Evolutionary conservation across 2,888 invertebrate species (phyloP).

Genomic region (Melitaea athalia): DNA sequence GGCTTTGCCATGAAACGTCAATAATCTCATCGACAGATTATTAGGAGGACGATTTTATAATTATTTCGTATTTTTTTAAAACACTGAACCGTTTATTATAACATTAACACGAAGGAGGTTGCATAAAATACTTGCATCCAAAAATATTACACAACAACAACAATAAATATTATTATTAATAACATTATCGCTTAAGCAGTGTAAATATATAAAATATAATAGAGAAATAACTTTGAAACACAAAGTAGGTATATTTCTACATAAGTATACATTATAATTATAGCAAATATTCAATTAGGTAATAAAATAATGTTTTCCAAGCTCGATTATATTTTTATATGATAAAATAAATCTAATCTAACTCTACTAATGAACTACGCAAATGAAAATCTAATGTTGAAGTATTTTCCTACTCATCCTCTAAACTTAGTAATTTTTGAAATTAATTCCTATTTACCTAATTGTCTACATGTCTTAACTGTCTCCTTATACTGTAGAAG

Average conservation of each 20-base stretch:
- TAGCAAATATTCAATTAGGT: slow-evolving; percentile 75
- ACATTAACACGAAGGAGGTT: slow-evolving; percentile 69
- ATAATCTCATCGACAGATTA: slow-evolving; percentile 48
- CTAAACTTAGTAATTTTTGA: slow-evolving; percentile 78
- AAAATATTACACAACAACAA: slow-evolving; percentile 79
- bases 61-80: slow-evolving; percentile 32
- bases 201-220: slow-evolving; percentile 79
- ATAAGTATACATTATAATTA: slow-evolving; percentile 65
- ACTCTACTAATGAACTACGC: slow-evolving; percentile 64
- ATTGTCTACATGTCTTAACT: slow-evolving; percentile 53
- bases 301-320: slow-evolving; percentile 77
- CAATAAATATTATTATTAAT: slow-evolving; percentile 74
- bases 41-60: slow-evolving; percentile 37
- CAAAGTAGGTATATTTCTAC: slow-evolving; percentile 56
- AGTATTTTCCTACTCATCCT: slow-evolving; percentile 72
- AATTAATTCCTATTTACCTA: slow-evolving; percentile 57
- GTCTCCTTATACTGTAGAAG: slow-evolving; percentile 49
- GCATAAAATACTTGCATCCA: slow-evolving; percentile 77
- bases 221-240: slow-evolving; percentile 69
- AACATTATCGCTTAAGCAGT: slow-evolving; percentile 78
- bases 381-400: slow-evolving; percentile 67
- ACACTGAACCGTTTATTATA: slow-evolving; percentile 58
- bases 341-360: slow-evolving; percentile 69
- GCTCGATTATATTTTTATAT: slow-evolving; percentile 73
- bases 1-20: slow-evolving; percentile 47